Evolutionary conservation across 2,888 invertebrate genomes (phyloP), one percentile per base, ranked within the genome.

Genomic region (Clitarchus hookeri): DNA sequence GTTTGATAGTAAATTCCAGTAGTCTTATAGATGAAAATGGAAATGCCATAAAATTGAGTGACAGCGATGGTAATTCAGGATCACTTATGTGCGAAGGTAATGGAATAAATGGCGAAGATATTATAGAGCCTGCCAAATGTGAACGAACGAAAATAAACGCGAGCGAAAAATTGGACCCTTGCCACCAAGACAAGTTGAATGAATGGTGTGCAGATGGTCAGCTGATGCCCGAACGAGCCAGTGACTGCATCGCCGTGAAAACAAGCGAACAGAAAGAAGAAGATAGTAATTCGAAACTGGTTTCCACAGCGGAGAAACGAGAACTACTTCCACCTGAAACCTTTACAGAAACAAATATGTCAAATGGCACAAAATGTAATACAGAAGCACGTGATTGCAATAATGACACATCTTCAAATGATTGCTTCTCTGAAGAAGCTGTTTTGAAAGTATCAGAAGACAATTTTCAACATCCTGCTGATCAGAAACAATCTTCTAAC

Each of bases 341-440:
- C 36, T 87, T 88, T 23, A 89, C 89, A 86, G 90, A 90, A 84
- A 89, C 87, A 53, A 89, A 89, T 84, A 89, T 89, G 53, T 79
- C 88, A 2, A 89, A 89, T 84, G 90, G 90, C 53, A 85, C 85
- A n/a, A 88, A 89, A 23, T 86, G 88, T 26, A 83, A 85, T 44
- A 25, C n/a, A 19, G 84, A 84, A 36, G 86, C 26, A 6, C 80
- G 27, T 23, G 65, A 65, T 16, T 65, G 8, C 8, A 65, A 65
- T 0, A 53, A 53, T 19, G 53, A 53, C 53, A 12, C 53, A 16
- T 19, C 12, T 8, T 53, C 53, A 53, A 53, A 53, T 12, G 53
- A 53, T 16, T 53, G 12, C 53, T 12, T 53, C 13, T 19, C 19
- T 53, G 53, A 53, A 65, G n/a, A 65, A 65, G 65, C 8, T 65